Percentiles rank a stretch among this genome's conserved stretches.
Conservation (phyloP, 2,113 vertebrate species). For the Amia ocellicauda region DNA sequence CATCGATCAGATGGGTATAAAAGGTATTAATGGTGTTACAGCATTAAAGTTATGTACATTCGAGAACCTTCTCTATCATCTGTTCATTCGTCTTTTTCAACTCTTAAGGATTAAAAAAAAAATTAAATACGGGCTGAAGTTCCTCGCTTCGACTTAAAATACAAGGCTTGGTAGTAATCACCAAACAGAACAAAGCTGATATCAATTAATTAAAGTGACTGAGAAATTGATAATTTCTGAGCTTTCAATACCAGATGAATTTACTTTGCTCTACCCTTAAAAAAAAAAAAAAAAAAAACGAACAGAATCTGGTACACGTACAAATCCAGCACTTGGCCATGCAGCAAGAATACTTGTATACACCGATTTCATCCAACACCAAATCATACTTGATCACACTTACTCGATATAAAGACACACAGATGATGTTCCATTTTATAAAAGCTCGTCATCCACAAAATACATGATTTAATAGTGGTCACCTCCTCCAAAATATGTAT, state of each 20-base stretch:
- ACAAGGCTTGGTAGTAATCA: background rate
- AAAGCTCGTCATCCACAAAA: conserved; percentile 17
- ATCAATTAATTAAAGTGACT: background rate
- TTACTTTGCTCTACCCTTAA: background rate
- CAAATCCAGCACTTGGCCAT: conserved; percentile 10
- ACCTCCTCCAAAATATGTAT: conserved; percentile 61
- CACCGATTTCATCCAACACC: conserved; percentile 12
- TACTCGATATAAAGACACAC: conserved; percentile 19
- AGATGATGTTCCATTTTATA: conserved; percentile 3
- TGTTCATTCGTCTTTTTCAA: background rate
- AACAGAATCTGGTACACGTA: conserved; percentile 7
- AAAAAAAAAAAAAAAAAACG: background rate
- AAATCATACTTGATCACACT: conserved; percentile 21
- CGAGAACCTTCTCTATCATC: background rate
- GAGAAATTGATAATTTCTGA: background rate
- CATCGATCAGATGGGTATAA: conserved; percentile 22
- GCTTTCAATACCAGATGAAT: background rate
- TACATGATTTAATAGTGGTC: conserved; percentile 63
- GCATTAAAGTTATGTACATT: conserved; percentile 17
- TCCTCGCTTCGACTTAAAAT: conserved; percentile 1
- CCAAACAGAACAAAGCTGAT: background rate
- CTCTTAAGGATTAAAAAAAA: background rate
- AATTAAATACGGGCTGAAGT: conserved; percentile 1
- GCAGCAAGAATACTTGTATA: conserved; percentile 11
- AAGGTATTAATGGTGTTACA: conserved; percentile 18